Percentiles rank a stretch among this genome's conserved stretches.
Evolutionary conservation across 1,140 invertebrate genomes (phyloP).

Genomic region (Drosophila parabipectinata): DNA sequence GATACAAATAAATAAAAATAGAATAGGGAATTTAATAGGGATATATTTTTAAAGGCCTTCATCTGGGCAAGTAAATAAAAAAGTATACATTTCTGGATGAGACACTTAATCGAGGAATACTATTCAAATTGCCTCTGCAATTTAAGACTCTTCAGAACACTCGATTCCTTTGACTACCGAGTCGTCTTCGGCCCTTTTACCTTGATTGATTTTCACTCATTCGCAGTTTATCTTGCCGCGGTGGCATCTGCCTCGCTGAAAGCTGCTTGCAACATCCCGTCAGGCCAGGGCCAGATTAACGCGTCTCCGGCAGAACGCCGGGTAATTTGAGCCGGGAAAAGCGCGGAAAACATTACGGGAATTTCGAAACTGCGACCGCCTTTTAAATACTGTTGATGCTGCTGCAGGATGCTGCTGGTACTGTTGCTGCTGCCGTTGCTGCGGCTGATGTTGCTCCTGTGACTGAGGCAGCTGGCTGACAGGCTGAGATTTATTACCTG

Average conservation of each 20-base stretch:
- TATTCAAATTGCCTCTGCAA: neutral
- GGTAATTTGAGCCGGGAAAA: constrained; percentile 49
- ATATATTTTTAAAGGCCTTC: neutral
- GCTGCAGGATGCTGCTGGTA: constrained; percentile 1
- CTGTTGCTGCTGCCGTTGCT: neutral
- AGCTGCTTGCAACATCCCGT: constrained; percentile 11
- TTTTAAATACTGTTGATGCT: constrained; percentile 45
- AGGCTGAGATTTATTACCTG: constrained; percentile 73
- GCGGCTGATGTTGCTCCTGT: constrained; percentile 18
- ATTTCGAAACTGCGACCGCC: constrained; percentile 27
- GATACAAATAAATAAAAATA: constrained; percentile 10
- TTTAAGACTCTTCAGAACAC: constrained; percentile 14
- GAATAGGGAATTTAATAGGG: neutral
- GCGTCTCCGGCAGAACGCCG: constrained; percentile 26
- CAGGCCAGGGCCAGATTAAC: constrained; percentile 46
- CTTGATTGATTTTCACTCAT: constrained; percentile 42
- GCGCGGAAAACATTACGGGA: constrained; percentile 1
- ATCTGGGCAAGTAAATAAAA: neutral
- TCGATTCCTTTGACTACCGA: no score
- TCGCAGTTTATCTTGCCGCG: constrained; percentile 40
- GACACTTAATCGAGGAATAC: neutral
- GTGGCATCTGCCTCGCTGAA: constrained; percentile 19
- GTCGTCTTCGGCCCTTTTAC: constrained; percentile 2
- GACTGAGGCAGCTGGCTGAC: constrained; percentile 57
- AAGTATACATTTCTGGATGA: no score